phyloP scores from a whole-genome alignment of 2,888 invertebrate species.

The Baronia brevicornis region DNA sequence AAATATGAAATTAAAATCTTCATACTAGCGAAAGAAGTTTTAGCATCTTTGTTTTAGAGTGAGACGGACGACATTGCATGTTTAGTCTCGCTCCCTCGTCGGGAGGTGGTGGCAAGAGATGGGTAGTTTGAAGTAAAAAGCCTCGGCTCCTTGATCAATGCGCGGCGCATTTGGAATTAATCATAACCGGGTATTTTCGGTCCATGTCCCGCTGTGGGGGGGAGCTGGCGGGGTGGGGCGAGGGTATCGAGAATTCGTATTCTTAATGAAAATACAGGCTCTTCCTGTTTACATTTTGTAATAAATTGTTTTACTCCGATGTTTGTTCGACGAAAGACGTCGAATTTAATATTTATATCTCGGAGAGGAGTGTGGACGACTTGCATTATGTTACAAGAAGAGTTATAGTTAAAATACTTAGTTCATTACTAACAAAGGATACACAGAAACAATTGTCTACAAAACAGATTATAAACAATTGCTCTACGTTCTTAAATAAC shows the following conservation, averaged over 20 bases:
- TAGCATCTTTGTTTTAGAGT: slow-evolving; percentile 76
- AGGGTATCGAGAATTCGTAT: slow-evolving; percentile 65
- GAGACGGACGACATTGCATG: slow-evolving; percentile 63
- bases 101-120: slow-evolving; percentile 46
- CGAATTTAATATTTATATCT: slow-evolving; percentile 43
- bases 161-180: slow-evolving; percentile 74
- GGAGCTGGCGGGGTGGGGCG: slow-evolving; percentile 32
- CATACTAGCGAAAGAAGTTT: slow-evolving; percentile 76
- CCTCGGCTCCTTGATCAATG: slow-evolving; percentile 73
- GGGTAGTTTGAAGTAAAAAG: slow-evolving; percentile 75
- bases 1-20: slow-evolving; percentile 77
- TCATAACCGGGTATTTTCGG: slow-evolving; percentile 76
- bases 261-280: slow-evolving; percentile 73
- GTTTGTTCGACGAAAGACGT: slow-evolving; percentile 38
- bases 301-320: slow-evolving; percentile 72
- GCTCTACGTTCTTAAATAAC: no score
- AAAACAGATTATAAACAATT: no score
- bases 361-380: slow-evolving; percentile 18
- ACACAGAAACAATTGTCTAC: no score
- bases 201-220: slow-evolving; percentile 48
- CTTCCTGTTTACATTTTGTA: slow-evolving; percentile 76
- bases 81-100: slow-evolving; percentile 62
- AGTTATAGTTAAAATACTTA: no score
- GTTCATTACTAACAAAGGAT: no score
- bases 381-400: no score